These are phyloP conservation scores for Habrosyne pyritoides DNA, from an alignment of 2,888 invertebrate species.

Conservation along the genomic window DNA sequence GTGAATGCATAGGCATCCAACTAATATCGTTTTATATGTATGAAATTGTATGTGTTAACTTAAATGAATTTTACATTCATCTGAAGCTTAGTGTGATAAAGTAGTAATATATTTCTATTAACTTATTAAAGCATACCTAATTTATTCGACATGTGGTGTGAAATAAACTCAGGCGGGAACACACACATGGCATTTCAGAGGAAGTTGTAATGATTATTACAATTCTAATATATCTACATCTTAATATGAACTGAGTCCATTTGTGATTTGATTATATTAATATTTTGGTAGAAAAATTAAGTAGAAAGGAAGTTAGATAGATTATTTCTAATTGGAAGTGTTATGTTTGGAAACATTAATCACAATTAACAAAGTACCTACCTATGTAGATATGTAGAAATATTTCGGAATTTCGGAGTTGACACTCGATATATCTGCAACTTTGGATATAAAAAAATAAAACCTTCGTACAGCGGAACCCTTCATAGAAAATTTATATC, in stretches of 20 bases:
- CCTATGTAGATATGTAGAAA: too few relatives aligned
- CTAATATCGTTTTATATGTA: not conserved
- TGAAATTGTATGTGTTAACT: not conserved
- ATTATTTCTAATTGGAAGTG: not conserved
- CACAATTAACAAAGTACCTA: too few relatives aligned
- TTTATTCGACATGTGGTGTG: not conserved
- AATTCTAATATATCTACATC: not conserved
- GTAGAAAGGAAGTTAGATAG: not conserved
- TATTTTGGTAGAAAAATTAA: not conserved
- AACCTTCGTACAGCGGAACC: too few relatives aligned
- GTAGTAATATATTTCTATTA: constrained; percentile 3
- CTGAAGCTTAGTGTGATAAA: not conserved
- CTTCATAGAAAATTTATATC: too few relatives aligned
- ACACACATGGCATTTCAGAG: not conserved
- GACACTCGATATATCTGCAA: too few relatives aligned
- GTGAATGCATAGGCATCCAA: not conserved
- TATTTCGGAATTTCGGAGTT: too few relatives aligned
- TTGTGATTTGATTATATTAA: not conserved
- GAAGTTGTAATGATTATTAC: constrained; percentile 3
- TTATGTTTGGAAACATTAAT: not conserved
- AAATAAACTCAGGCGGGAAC: not conserved
- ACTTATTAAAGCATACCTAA: not conserved
- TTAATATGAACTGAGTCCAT: not conserved
- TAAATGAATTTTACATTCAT: not conserved
- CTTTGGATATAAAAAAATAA: not conserved